Conservation (phyloP, 37 sponge, comb jelly and placozoan species). For the Spongilla lacustris region DNA sequence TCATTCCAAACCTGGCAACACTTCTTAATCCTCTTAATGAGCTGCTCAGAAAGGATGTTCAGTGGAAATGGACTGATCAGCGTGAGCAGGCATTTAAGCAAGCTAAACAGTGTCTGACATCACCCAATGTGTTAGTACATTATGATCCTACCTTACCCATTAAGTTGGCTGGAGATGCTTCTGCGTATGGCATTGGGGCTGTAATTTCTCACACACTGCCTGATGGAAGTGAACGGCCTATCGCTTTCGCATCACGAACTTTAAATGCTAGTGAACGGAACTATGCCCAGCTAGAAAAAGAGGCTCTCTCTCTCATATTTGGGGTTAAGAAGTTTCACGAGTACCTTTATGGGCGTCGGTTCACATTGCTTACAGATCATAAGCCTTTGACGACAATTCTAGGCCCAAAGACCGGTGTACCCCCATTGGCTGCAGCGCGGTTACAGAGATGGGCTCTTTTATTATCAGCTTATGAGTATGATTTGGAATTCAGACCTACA, state of each 20-base stretch:
- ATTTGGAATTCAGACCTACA: constrained; percentile 31
- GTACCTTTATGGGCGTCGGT: constrained; percentile 65
- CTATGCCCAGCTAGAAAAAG: constrained; percentile 57
- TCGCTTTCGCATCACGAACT: constrained; percentile 50
- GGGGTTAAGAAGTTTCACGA: constrained; percentile 50
- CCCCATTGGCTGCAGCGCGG: constrained; percentile 36
- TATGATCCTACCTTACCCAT: constrained; percentile 11
- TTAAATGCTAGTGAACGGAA: constrained; percentile 19
- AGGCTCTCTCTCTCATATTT: constrained; percentile 15
- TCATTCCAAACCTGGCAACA: constrained; percentile 37
- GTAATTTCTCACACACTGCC: constrained; percentile 20
- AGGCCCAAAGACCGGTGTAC: constrained; percentile 34
- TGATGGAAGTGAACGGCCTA: constrained; percentile 39
- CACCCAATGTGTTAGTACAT: constrained; percentile 28
- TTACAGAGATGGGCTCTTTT: constrained; percentile 46
- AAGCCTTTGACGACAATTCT: constrained; percentile 26
- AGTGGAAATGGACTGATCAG: constrained; percentile 26
- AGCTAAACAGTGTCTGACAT: constrained; percentile 15
- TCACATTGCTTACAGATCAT: constrained; percentile 34
- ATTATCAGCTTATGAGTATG: too few species aligned
- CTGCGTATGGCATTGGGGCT: constrained; percentile 31
- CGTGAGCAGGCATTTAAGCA: constrained; percentile 10
- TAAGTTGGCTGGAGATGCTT: constrained; percentile 20
- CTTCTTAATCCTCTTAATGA: constrained; percentile 20
- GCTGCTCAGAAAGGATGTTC: constrained; percentile 8